These are phyloP conservation scores for Drosophila kanapiae DNA, from an alignment of 1,140 invertebrate genomes.

Conservation along the genomic window DNA sequence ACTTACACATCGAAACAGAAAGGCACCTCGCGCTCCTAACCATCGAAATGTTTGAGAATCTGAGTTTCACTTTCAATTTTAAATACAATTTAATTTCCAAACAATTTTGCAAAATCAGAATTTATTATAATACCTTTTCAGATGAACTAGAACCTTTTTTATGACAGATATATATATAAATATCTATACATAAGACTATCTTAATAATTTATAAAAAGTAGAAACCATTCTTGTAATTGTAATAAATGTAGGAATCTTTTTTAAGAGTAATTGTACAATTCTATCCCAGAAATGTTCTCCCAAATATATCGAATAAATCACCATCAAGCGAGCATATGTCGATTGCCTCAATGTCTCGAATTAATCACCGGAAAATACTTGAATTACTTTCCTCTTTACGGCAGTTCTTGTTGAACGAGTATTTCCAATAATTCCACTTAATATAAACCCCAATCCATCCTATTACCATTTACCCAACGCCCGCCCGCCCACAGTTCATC, in stretches of 20 bases:
- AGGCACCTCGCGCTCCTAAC: not conserved
- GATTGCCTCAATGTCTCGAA: constrained; percentile 5
- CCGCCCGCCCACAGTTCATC: not conserved
- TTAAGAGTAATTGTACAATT: too few relatives aligned
- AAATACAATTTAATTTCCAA: not conserved
- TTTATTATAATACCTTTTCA: not conserved
- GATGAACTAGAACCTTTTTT: not conserved
- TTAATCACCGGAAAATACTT: constrained; percentile 22
- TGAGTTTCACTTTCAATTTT: not conserved
- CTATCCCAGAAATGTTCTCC: too few relatives aligned
- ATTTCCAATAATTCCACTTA: constrained; percentile 30
- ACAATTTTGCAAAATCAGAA: not conserved
- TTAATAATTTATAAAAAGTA: not conserved
- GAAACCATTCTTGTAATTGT: not conserved
- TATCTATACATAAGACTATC: not conserved
- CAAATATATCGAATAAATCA: not conserved
- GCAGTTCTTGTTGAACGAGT: constrained; percentile 15
- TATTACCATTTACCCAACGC: not conserved
- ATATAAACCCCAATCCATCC: not conserved
- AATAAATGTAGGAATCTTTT: too few relatives aligned
- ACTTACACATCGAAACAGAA: not conserved
- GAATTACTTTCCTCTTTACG: constrained; percentile 16
- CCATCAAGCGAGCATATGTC: not conserved
- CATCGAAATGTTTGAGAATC: not conserved
- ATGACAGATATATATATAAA: not conserved